Evolutionary conservation across 2,113 vertebrate genomes (phyloP), one percentile per base, ranked within the genome.

Genomic region (Microtus montanus): DNA sequence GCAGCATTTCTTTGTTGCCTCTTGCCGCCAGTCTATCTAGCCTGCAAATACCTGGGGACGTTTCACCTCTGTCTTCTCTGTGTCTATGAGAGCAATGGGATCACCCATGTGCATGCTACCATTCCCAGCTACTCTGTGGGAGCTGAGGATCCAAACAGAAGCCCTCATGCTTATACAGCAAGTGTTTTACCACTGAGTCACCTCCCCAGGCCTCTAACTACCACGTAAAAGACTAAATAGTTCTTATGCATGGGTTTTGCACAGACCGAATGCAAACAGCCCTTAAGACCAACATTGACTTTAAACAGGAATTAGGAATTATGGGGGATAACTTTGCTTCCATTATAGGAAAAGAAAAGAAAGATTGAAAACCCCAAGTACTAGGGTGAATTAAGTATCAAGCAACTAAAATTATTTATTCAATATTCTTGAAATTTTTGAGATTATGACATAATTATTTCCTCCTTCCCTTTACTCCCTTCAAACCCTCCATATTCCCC

Each of bases 171-270:
- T 38, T n/a, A 15, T 47, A 22, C 5, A 12, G 5, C 38, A 70
- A 86, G 12, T 30, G 5, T 68, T 47, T 70, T 22, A n/a, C 47
- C 35, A 1, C 47, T 73, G 85, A 54, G 22, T 54, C 22, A 70
- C 38, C 11, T 28, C 47, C 33, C 12, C 38, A 28, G 47, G 6
- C 26, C 52, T 33, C 52, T 82, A 82, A 1, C 20, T 82, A 63
- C 17, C 7, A 68, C 58, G 30, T 94, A 90, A 10, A 77, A 87
- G 13, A 35, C 38, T 90, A 94, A 97, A 74, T 14, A n/a, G 85
- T 64, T 92, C 54, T 28, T 44, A 85, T 10, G 28, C 24, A 61
- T 15, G 38, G 17, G 13, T 26, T 84, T 87, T 80, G 19, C 0
- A 38, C 6, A 88, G 30, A 90, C 19, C 38, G 15, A 84, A 92